These are phyloP conservation scores for Hypotaenidia philippensis DNA, from an alignment of 2,797 vertebrate species.

Conservation along the genomic window DNA sequence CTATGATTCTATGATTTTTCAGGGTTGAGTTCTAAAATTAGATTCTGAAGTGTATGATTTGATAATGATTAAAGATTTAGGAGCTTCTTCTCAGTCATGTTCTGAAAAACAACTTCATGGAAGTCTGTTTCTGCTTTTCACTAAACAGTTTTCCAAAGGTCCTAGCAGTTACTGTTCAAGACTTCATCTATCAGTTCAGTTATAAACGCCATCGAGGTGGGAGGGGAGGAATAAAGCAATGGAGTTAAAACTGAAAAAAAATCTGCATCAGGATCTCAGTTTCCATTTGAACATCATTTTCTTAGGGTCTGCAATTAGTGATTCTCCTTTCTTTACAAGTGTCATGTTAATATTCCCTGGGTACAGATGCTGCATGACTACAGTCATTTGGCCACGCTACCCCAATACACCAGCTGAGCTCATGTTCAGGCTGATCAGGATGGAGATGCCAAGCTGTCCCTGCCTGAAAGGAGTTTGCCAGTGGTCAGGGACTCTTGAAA, in stretches of 20 bases:
- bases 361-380: background rate
- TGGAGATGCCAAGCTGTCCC: background rate
- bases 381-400: background rate
- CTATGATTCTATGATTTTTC: background rate
- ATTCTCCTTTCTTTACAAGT: background rate
- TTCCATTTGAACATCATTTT: background rate
- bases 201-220: background rate
- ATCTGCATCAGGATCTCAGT: background rate
- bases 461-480: background rate
- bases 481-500: background rate
- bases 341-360: background rate
- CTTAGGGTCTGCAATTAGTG: background rate
- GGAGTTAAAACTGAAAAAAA: background rate
- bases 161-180: background rate
- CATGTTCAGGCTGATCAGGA: accelerated
- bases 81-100: background rate
- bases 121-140: background rate
- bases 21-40: background rate
- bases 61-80: background rate
- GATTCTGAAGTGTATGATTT: background rate
- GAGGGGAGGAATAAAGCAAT: background rate
- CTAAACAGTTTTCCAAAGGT: background rate
- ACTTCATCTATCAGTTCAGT: background rate
- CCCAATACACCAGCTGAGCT: background rate
- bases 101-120: background rate